Evolutionary conservation across 1,140 invertebrate genomes (phyloP), one percentile per base, ranked within the genome.

Genomic region (Drosophila seguyi): DNA sequence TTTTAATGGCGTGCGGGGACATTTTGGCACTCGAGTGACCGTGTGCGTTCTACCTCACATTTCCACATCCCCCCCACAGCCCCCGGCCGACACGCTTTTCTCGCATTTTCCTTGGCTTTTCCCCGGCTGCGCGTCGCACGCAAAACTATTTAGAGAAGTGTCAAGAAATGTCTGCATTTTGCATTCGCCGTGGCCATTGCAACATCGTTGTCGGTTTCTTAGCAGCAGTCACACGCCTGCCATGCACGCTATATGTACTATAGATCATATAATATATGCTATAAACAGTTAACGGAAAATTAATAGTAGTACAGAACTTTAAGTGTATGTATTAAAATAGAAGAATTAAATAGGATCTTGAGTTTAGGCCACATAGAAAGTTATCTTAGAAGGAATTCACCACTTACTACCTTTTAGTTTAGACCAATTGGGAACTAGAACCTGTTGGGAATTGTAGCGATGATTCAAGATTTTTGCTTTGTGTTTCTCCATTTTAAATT

Each of bases 61-160:
- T 18, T 11, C 38, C 25, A 22, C 31, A 7, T 6, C 3, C 3
- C n/a, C 29, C 6, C n/a, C n/a, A n/a, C n/a, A n/a, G 52, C 10
- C 29, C 20, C 25, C 7, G 42, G 14, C 27, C 31, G n/a, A 27
- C 48, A 50, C 10, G 20, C 14, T 47, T 53, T 34, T 18, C 11
- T 50, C 45, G 25, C 42, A 38, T 79, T 41, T 79, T 61, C 57
- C 56, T 56, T 55, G 50, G 53, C 25, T 53, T 50, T 67, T 55
- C 63, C 42, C 63, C 53, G 71, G 42, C 52, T 71, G 66, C 36
- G 78, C 80, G 79, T 78, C 69, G 81, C 85, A 90, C 81, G 85
- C 85, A 85, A 90, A 86, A 90, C 85, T 90, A 90, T 90, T 90
- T 90, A 90, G 85, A 90, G 86, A 90, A 90, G 85, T 90, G 85